Base-by-base conservation (phyloP, 1,140 invertebrate genomes). In the Wiebesia pumilae region DNA sequence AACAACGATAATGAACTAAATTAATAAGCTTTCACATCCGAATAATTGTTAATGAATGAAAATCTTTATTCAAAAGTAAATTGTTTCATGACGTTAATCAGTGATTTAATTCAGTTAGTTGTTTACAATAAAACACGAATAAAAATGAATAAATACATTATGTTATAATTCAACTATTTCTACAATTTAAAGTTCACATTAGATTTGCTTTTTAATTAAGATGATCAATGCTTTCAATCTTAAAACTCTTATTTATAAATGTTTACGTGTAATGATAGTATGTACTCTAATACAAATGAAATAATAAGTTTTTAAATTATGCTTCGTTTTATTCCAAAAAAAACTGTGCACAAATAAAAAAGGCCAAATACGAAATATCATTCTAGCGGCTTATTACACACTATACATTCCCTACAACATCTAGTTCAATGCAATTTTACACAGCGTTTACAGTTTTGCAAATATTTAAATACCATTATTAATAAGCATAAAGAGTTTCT, bases 301-400 rank as follows among this genome's bases (percentile, higher is more conserved):
- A 43, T 43, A 4, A 75, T 43, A n/a, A 67, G 21, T 67, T n/a
- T 67, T 67, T 75, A 40, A 40, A 40, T 21, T 75, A 75, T 43
- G 7, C 24, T 51, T 12, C 35, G 19, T 24, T 38, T 19, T 9
- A 65, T 84, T 43, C 86, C n/a, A n/a, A 73, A 84, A 78, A 67
- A 65, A 14, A 51, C 10, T 81, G 58, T 75, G 75, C 62, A 33
- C 58, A n/a, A 62, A 62, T 58, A 38, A 30, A 84, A 54, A 77
- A 79, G 65, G 77, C 62, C 75, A 80, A 80, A 84, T 7, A 69
- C 3, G 30, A 35, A 62, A 14, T 58, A 58, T 78, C n/a, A 80
- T 35, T 71, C 65, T 80, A 79, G 40, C 62, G 54, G 75, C 83
- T 85, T 80, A 80, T 69, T 69, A 67, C 35, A n/a, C 51, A 83